These are phyloP conservation scores for Galendromus occidentalis DNA, from an alignment of 1,140 invertebrate species.

Conservation along the genomic window DNA sequence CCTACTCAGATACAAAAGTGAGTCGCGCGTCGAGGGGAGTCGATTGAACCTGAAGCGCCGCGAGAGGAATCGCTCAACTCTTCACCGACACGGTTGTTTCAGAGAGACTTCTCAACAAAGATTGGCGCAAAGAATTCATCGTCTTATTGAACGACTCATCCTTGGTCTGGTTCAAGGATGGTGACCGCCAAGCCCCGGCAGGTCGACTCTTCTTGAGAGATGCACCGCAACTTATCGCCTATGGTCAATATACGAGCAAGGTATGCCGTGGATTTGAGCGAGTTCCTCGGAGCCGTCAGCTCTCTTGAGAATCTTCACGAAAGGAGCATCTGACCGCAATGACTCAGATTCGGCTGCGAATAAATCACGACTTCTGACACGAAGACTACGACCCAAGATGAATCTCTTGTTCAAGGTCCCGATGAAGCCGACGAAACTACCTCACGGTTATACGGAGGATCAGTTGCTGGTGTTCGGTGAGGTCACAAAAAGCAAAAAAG, in stretches of 20 bases:
- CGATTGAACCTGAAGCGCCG: too few species aligned
- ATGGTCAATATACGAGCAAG: constrained; percentile 46
- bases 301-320: too few species aligned
- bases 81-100: too few species aligned
- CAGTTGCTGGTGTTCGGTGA: neutral
- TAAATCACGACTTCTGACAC: too few species aligned
- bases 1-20: neutral
- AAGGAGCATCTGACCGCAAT: too few species aligned
- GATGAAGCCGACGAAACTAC: neutral
- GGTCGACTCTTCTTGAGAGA: constrained; percentile 43
- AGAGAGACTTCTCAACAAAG: constrained; percentile 50
- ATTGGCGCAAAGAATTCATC: constrained; percentile 58
- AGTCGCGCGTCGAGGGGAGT: too few species aligned
- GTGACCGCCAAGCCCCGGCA: constrained; percentile 29
- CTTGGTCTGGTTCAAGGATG: constrained; percentile 52
- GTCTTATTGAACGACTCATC: constrained; percentile 56
- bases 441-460: neutral
- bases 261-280: constrained; percentile 26
- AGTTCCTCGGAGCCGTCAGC: too few species aligned
- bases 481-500: neutral
- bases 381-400: too few species aligned
- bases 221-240: constrained; percentile 52
- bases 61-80: too few species aligned
- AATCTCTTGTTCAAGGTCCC: neutral
- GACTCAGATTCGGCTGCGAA: too few species aligned